Evolutionary conservation across 1,140 invertebrate species (phyloP).

Genomic region (Eueides isabella): DNA sequence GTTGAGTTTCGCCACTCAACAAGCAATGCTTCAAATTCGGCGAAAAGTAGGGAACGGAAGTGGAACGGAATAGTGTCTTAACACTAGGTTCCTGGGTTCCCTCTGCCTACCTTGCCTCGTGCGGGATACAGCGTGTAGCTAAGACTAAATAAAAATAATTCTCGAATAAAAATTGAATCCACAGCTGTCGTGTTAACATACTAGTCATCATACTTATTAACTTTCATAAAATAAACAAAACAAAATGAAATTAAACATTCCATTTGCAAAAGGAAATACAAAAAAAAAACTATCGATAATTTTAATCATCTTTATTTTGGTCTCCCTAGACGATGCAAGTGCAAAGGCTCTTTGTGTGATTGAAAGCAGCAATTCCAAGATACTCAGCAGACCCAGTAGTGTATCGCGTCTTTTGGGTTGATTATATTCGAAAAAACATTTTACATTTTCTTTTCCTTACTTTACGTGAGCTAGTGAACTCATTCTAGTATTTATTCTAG

Average conservation of each 20-base stretch:
- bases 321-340: conserved; percentile 40
- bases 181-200: no score
- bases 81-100: no score
- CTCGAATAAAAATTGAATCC: no score
- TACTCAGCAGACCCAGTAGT: conserved; percentile 30
- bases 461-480: neutral
- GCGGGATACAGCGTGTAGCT: no score
- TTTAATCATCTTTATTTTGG: neutral
- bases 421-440: conserved; percentile 19
- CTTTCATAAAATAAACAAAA: neutral
- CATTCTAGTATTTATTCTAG: conserved; percentile 4
- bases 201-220: neutral
- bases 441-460: conserved; percentile 18
- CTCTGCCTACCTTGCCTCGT: no score
- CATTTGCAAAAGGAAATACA: no score
- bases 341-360: conserved; percentile 73
- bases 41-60: no score
- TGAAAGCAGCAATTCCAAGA: conserved; percentile 56
- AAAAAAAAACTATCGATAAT: conserved; percentile 23
- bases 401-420: conserved; percentile 19
- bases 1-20: no score
- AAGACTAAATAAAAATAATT: no score
- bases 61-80: no score
- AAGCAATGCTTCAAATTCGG: no score
- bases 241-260: neutral